Evolutionary conservation across 2,113 vertebrate species (phyloP).

Genomic region (Protomyctophum bolini): DNA sequence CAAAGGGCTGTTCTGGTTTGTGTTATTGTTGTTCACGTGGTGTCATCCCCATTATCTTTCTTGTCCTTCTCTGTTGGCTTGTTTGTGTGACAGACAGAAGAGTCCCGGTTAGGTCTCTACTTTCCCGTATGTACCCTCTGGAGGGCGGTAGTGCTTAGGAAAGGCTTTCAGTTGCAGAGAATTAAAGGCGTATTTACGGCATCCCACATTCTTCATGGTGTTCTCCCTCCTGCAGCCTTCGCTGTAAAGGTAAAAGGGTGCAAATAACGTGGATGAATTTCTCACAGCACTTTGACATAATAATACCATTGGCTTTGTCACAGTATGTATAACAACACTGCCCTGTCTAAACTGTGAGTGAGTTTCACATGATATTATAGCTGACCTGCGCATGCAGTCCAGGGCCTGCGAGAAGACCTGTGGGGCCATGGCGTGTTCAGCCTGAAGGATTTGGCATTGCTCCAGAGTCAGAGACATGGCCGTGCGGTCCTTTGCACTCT

Average conservation of each 20-base stretch:
- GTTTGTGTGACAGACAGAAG: neutral
- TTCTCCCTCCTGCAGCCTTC: constrained; percentile 99
- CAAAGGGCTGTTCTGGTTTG: constrained; percentile 44
- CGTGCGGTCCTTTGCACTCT: constrained; percentile 98
- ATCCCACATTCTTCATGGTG: constrained; percentile 99
- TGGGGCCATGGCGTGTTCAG: constrained; percentile 94
- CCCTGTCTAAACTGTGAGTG: too few species aligned
- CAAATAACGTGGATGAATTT: too few species aligned
- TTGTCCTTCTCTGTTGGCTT: constrained; percentile 36
- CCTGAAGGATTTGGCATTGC: constrained; percentile 94
- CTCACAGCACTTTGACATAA: too few species aligned
- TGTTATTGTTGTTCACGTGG: constrained; percentile 40
- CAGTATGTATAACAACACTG: too few species aligned
- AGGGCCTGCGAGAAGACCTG: constrained; percentile 98
- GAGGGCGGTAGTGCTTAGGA: constrained; percentile 97
- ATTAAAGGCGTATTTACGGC: constrained; percentile 99
- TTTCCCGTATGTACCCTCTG: constrained; percentile 98
- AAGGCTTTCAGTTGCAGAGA: constrained; percentile 98
- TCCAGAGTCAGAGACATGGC: constrained; percentile 98
- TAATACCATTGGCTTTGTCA: too few species aligned
- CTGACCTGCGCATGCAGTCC: constrained; percentile 99
- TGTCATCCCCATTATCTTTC: constrained; percentile 19
- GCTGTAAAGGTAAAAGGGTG: constrained; percentile 77
- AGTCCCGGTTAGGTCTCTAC: constrained; percentile 90
- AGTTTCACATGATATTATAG: constrained; percentile 4